phyloP scores from a whole-genome alignment of 2,113 vertebrate species.

The Chloropsis cyanopogon region DNA sequence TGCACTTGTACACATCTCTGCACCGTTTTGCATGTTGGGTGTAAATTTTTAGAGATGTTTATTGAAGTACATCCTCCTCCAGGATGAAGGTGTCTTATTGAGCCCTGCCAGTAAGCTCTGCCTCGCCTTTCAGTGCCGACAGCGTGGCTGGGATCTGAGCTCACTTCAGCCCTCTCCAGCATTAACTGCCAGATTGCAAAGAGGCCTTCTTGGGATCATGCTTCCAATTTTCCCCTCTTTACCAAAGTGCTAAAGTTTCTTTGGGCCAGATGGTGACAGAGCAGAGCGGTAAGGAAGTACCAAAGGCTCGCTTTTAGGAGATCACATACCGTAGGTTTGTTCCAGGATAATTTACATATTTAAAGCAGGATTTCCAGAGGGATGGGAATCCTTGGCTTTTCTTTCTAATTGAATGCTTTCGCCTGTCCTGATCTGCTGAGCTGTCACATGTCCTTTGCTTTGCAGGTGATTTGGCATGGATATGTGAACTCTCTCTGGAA shows the following conservation, averaged over 20 bases:
- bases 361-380: background rate
- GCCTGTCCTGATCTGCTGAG: background rate
- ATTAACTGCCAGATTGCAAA: background rate
- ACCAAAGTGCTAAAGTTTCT: background rate
- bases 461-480: background rate
- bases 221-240: background rate
- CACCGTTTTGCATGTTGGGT: background rate
- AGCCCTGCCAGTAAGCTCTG: background rate
- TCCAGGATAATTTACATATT: background rate
- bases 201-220: background rate
- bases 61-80: background rate
- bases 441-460: background rate
- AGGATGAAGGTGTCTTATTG: background rate
- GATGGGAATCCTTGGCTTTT: background rate
- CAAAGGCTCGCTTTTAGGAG: background rate
- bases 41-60: background rate
- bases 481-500: background rate
- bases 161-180: background rate
- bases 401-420: background rate
- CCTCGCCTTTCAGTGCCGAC: background rate
- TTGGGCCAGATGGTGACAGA: background rate
- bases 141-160: background rate
- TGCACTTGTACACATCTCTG: fast-evolving
- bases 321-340: background rate
- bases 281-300: background rate